Percentiles rank a stretch among this genome's conserved stretches.
These are phyloP conservation scores for Caenorhabditis wallacei DNA, from an alignment of 2,888 invertebrate species.

Conservation along the genomic window DNA sequence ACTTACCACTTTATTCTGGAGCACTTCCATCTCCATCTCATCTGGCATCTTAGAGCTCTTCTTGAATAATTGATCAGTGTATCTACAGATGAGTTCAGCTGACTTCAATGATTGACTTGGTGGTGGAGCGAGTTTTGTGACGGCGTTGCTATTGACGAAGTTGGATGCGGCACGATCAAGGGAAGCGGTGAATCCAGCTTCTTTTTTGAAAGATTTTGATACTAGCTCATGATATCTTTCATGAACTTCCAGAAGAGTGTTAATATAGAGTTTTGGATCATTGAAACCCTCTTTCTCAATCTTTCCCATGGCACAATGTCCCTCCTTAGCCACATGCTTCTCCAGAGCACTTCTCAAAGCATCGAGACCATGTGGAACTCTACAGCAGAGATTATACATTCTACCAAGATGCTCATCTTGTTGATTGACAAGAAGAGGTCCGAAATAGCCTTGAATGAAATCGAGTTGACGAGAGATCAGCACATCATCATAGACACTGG, in stretches of 20 bases:
- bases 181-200: slow-evolving; percentile 89
- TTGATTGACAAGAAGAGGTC: slow-evolving; percentile 95
- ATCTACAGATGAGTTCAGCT: slow-evolving; percentile 94
- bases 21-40: slow-evolving; percentile 97
- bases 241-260: slow-evolving; percentile 93
- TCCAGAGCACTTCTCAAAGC: slow-evolving; percentile 89
- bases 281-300: slow-evolving; percentile 96
- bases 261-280: slow-evolving; percentile 94
- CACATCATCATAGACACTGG: slow-evolving; percentile 94
- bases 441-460: slow-evolving; percentile 95
- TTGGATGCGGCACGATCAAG: slow-evolving; percentile 92
- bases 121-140: slow-evolving; percentile 53
- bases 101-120: slow-evolving; percentile 87
- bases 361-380: neutral
- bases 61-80: slow-evolving; percentile 96
- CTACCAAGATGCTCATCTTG: slow-evolving; percentile 98
- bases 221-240: slow-evolving; percentile 90
- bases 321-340: slow-evolving; percentile 90
- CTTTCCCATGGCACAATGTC: slow-evolving; percentile 92
- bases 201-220: slow-evolving; percentile 95
- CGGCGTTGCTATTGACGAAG: slow-evolving; percentile 88
- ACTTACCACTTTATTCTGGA: slow-evolving; percentile 95
- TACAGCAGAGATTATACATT: slow-evolving; percentile 89
- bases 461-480: slow-evolving; percentile 97
- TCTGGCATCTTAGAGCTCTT: slow-evolving; percentile 98